phyloP scores from a whole-genome alignment of 2,113 vertebrate genomes.

The Phrynocephalus versicolor region DNA sequence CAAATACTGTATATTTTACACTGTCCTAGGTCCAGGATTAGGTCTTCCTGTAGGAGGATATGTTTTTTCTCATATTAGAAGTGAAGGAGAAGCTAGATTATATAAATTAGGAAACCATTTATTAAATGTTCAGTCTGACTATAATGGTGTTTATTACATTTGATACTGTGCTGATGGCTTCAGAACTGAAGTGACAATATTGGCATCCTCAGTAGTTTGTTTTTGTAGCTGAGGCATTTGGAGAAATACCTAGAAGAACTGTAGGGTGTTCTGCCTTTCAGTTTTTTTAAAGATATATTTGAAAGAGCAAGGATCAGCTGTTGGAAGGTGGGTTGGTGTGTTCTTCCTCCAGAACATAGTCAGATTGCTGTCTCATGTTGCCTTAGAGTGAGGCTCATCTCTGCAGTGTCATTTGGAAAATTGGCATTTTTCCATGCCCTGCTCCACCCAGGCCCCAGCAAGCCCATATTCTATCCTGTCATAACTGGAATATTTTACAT shows the following conservation, averaged over 20 bases:
- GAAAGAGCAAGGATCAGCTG: slow-evolving; percentile 6
- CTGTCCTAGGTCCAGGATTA: neutral
- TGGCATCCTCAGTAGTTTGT: neutral
- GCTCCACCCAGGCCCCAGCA: neutral
- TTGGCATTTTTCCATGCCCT: neutral
- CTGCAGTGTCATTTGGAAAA: slow-evolving; percentile 20
- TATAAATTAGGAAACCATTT: neutral
- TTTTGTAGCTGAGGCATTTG: neutral
- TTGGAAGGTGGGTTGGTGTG: slow-evolving; percentile 22
- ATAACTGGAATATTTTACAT: slow-evolving; percentile 64
- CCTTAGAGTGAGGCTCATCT: slow-evolving; percentile 33
- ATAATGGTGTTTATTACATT: neutral
- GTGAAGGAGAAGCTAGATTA: neutral
- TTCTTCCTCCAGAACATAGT: neutral
- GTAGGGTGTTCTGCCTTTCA: neutral
- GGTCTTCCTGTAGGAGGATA: neutral
- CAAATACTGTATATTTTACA: neutral
- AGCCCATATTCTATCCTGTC: neutral
- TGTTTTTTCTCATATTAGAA: neutral
- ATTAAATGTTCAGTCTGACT: neutral
- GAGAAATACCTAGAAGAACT: neutral
- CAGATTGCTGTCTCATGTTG: slow-evolving; percentile 23
- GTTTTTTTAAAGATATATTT: neutral
- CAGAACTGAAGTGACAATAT: neutral
- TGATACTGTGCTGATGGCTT: neutral